Conservation (phyloP, 2,888 invertebrate genomes). For the Pollenia amentaria region DNA sequence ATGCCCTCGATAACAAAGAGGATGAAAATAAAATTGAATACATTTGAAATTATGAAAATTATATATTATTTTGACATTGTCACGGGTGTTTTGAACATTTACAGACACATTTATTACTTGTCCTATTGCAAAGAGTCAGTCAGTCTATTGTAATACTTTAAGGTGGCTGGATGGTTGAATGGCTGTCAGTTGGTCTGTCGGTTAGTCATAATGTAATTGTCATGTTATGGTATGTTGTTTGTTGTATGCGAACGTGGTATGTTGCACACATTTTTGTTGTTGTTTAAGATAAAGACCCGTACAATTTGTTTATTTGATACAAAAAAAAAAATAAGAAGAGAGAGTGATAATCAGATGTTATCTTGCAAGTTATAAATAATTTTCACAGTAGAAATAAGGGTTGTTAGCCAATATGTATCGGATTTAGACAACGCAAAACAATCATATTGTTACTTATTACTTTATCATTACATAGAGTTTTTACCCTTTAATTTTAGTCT, state of each 20-base stretch:
- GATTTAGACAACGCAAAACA: conserved; percentile 53
- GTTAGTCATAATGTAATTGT: conserved; percentile 57
- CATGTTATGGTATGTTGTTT: conserved; percentile 69
- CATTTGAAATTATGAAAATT: conserved; percentile 71
- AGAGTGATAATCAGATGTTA: conserved; percentile 73
- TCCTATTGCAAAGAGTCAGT: conserved; percentile 48
- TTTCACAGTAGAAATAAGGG: conserved; percentile 60
- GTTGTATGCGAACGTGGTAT: conserved; percentile 16
- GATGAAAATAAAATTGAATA: conserved; percentile 21
- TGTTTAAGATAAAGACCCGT: conserved; percentile 67
- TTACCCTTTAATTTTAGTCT: conserved; percentile 67
- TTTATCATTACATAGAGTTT: conserved; percentile 46
- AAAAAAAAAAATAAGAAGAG: not conserved
- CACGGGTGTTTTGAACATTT: conserved; percentile 74
- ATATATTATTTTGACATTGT: conserved; percentile 74
- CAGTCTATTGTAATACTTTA: conserved; percentile 53
- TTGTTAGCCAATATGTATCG: conserved; percentile 63
- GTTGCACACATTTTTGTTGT: conserved; percentile 40
- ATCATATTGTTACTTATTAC: conserved; percentile 50
- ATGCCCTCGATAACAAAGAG: conserved; percentile 4
- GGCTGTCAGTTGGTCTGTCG: conserved; percentile 25
- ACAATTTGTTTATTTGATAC: conserved; percentile 63
- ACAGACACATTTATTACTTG: conserved; percentile 72
- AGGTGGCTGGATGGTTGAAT: conserved; percentile 21
- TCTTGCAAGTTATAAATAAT: conserved; percentile 59